phyloP scores from a whole-genome alignment of 2,797 vertebrate species.

The Clarias laeviceps region DNA sequence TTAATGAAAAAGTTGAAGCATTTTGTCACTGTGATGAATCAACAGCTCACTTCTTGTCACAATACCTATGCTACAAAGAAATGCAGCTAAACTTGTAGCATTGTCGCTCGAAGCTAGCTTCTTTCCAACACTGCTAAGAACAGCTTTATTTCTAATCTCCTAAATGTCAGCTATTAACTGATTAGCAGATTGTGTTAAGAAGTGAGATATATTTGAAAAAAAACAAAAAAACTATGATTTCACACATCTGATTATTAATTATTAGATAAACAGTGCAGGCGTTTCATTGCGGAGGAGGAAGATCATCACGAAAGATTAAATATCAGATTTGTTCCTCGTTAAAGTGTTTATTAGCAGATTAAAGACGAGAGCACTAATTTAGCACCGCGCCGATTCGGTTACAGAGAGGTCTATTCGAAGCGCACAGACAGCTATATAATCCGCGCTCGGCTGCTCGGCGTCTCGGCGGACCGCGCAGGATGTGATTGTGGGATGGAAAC shows the following conservation, averaged over 20 bases:
- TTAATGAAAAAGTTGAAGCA: not conserved
- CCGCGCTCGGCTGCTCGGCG: slow-evolving; percentile 61
- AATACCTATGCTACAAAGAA: not conserved
- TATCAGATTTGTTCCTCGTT: not conserved
- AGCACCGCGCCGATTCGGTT: slow-evolving; percentile 36
- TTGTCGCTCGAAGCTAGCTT: not conserved
- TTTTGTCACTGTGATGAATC: not conserved
- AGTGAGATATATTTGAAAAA: not conserved
- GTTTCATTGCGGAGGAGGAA: not conserved
- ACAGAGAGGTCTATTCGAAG: slow-evolving; percentile 63
- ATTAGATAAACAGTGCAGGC: not conserved
- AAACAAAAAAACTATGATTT: not conserved
- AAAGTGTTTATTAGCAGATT: not conserved
- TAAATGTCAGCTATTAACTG: not conserved
- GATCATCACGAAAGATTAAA: not conserved
- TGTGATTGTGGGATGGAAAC: slow-evolving; percentile 39
- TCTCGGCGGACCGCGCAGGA: slow-evolving; percentile 57
- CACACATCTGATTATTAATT: not conserved
- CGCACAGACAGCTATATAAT: slow-evolving; percentile 67
- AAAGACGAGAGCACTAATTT: slow-evolving; percentile 52
- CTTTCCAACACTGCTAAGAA: not conserved
- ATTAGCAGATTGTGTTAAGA: not conserved
- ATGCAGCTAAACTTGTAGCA: not conserved
- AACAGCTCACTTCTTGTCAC: not conserved
- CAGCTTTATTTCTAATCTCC: not conserved